Percentiles rank a stretch among this genome's conserved stretches.
Conservation (phyloP, 2,797 vertebrate species). For the Squalus acanthias region DNA sequence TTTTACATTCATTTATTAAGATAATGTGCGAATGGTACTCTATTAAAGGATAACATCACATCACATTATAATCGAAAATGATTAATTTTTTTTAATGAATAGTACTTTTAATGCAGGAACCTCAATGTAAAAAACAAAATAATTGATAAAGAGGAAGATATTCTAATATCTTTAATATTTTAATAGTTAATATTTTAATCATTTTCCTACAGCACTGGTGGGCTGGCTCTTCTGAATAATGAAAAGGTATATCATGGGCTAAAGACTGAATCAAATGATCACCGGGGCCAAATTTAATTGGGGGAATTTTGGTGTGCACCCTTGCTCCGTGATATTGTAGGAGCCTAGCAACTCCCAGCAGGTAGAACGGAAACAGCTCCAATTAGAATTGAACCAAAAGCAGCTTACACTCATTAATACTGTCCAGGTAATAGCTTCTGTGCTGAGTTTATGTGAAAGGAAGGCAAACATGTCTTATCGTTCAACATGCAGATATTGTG, state of each 20-base stretch:
- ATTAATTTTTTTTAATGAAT: constrained; percentile 36
- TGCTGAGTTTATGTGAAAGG: background rate
- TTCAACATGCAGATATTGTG: background rate
- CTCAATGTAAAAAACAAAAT: constrained; percentile 35
- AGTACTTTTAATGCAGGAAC: constrained; percentile 21
- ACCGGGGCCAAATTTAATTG: background rate
- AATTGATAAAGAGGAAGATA: constrained; percentile 34
- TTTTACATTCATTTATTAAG: constrained; percentile 34
- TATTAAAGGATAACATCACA: constrained; percentile 32
- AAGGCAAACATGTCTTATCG: background rate
- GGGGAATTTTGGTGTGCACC: background rate
- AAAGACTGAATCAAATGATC: constrained; percentile 29
- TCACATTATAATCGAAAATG: constrained; percentile 29
- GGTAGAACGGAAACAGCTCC: background rate
- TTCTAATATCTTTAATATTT: constrained; percentile 35
- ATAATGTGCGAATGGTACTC: constrained; percentile 27
- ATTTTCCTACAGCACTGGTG: constrained; percentile 8
- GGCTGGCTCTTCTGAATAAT: background rate
- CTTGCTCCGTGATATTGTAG: background rate
- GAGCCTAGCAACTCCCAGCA: background rate
- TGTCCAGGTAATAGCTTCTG: background rate
- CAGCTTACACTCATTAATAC: background rate
- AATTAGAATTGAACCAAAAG: background rate
- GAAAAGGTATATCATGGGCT: background rate
- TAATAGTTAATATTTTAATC: constrained; percentile 36